Conservation (phyloP, 2,888 invertebrate species). For the Saturnia pavonia region DNA sequence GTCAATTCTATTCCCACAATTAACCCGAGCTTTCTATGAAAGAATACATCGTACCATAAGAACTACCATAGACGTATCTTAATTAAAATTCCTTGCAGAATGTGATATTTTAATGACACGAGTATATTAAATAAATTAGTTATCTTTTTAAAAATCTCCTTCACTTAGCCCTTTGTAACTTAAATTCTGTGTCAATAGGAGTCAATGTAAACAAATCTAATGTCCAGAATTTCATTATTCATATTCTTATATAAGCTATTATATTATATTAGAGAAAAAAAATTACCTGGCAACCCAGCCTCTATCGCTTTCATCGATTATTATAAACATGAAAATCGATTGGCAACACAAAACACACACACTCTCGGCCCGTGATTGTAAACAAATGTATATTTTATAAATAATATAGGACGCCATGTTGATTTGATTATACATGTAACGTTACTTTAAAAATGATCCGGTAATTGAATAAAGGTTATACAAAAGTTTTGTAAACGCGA, state of each 20-base stretch:
- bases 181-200: too few species aligned
- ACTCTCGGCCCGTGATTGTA: slow-evolving; percentile 28
- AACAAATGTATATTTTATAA: slow-evolving; percentile 48
- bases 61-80: not conserved
- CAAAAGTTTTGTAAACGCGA: not conserved
- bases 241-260: too few species aligned
- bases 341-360: slow-evolving; percentile 63
- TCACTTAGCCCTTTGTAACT: too few species aligned
- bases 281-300: slow-evolving; percentile 14
- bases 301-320: slow-evolving; percentile 50
- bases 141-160: too few species aligned
- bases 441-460: slow-evolving; percentile 25
- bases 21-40: too few species aligned
- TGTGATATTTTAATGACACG: not conserved
- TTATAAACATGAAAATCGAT: slow-evolving; percentile 71
- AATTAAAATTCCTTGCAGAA: not conserved
- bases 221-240: too few species aligned
- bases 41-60: too few species aligned
- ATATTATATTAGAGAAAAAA: not conserved
- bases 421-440: slow-evolving; percentile 33
- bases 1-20: too few species aligned
- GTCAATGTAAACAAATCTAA: too few species aligned
- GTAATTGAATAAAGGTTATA: slow-evolving; percentile 9
- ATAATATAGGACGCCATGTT: slow-evolving; percentile 26
- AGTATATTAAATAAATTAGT: not conserved